Evolutionary conservation across 2,113 vertebrate genomes (phyloP).

Genomic region (Stictonetta naevosa): DNA sequence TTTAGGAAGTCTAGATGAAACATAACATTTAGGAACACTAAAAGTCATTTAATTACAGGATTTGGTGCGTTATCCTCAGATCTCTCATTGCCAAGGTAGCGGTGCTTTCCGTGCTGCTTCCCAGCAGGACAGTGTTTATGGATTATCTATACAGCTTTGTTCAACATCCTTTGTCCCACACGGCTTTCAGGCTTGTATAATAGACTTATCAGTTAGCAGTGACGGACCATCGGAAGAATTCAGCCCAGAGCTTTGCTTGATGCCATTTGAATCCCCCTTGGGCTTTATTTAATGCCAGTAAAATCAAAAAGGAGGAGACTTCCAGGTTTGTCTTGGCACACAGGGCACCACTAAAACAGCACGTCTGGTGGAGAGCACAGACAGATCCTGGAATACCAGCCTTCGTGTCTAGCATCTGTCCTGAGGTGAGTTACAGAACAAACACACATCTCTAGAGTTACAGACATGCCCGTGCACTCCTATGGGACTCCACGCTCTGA

Average conservation of each 20-base stretch:
- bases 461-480: not conserved
- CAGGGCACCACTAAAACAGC: not conserved
- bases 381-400: not conserved
- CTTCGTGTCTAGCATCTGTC: not conserved
- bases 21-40: constrained; percentile 48
- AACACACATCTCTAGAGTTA: not conserved
- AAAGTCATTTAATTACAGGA: constrained; percentile 62
- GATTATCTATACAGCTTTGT: constrained; percentile 46
- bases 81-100: not conserved
- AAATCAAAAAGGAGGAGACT: constrained; percentile 13
- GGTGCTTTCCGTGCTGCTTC: not conserved
- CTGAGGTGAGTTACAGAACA: not conserved
- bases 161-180: not conserved
- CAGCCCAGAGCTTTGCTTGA: not conserved
- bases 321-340: not conserved
- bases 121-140: constrained; percentile 33
- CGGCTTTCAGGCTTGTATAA: constrained; percentile 18
- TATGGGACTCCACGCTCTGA: not conserved
- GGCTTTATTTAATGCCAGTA: not conserved
- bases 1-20: constrained; percentile 49
- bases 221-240: not conserved
- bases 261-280: not conserved
- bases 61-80: constrained; percentile 37
- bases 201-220: constrained; percentile 15
- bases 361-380: not conserved